Evolutionary conservation across 2,113 vertebrate genomes (phyloP).

Genomic region (Bostrychus sinensis): DNA sequence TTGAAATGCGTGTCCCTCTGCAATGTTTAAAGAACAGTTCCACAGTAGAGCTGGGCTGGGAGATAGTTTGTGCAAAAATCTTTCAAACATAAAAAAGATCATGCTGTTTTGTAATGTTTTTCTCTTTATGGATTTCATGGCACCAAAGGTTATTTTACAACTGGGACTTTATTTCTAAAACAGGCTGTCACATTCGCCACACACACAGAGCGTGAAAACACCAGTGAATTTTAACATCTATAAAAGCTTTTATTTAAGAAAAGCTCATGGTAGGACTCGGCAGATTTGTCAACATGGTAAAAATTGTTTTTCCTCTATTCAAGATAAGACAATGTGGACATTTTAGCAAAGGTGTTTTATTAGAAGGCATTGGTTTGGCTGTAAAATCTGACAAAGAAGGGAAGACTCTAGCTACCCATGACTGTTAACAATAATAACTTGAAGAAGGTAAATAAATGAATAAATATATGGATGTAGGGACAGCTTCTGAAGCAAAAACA

Average conservation of each 20-base stretch:
- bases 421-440: no score
- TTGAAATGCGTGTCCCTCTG: slow-evolving; percentile 33
- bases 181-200: slow-evolving; percentile 68
- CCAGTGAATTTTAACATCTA: slow-evolving; percentile 84
- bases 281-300: slow-evolving; percentile 84
- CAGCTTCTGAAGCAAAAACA: no score
- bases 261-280: slow-evolving; percentile 86
- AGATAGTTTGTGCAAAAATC: slow-evolving; percentile 57
- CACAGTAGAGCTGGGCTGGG: slow-evolving; percentile 40
- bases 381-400: slow-evolving; percentile 23
- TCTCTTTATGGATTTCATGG: slow-evolving; percentile 71
- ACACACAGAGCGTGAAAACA: slow-evolving; percentile 83
- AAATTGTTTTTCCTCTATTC: slow-evolving; percentile 82
- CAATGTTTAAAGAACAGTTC: slow-evolving; percentile 36
- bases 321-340: slow-evolving; percentile 82
- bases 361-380: slow-evolving; percentile 70
- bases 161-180: slow-evolving; percentile 58
- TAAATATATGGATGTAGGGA: no score
- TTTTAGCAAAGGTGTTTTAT: slow-evolving; percentile 89
- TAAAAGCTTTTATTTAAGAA: slow-evolving; percentile 87
- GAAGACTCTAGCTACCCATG: no score
- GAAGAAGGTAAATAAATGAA: no score
- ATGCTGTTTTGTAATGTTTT: slow-evolving; percentile 58
- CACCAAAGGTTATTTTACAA: slow-evolving; percentile 64
- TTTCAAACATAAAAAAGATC: slow-evolving; percentile 42